These are phyloP conservation scores for Prenolepis imparis DNA, from an alignment of 2,888 invertebrate species.

Conservation along the genomic window DNA sequence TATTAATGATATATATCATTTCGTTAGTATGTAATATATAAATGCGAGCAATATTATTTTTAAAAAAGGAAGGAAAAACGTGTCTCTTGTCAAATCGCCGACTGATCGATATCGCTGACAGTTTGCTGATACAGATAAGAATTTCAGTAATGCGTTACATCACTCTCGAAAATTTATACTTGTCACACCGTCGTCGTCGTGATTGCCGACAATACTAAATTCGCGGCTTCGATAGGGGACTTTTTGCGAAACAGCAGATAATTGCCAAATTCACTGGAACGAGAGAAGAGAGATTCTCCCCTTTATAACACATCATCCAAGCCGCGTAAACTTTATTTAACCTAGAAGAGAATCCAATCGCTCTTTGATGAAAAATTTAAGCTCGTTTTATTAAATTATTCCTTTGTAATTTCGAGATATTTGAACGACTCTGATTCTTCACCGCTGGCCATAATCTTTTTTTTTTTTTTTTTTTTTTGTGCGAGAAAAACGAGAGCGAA, in stretches of 20 bases:
- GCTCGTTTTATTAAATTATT: slow-evolving; percentile 24
- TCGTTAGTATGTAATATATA: neutral
- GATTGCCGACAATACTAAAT: slow-evolving; percentile 29
- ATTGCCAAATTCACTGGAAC: neutral
- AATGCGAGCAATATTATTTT: neutral
- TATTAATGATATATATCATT: neutral
- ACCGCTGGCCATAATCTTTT: neutral
- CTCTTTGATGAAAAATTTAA: neutral
- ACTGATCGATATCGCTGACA: slow-evolving; percentile 13
- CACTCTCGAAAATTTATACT: slow-evolving; percentile 27
- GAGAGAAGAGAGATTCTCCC: slow-evolving; percentile 9
- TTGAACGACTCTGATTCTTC: neutral
- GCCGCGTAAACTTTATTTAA: neutral
- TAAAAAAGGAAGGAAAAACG: neutral
- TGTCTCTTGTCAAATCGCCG: neutral
- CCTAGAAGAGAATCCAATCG: neutral
- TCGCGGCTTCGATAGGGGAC: neutral
- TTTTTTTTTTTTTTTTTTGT: neutral
- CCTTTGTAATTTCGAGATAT: slow-evolving; percentile 20
- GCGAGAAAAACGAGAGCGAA: neutral
- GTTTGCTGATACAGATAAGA: slow-evolving; percentile 14
- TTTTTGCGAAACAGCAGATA: slow-evolving; percentile 25
- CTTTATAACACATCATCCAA: neutral
- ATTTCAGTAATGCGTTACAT: slow-evolving; percentile 44
- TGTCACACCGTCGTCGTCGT: neutral